A percentile compares a stretch with the other conserved stretches of the same genome.
Evolutionary conservation across 2,888 invertebrate species (phyloP).

Genomic region (Mylabris sibirica): DNA sequence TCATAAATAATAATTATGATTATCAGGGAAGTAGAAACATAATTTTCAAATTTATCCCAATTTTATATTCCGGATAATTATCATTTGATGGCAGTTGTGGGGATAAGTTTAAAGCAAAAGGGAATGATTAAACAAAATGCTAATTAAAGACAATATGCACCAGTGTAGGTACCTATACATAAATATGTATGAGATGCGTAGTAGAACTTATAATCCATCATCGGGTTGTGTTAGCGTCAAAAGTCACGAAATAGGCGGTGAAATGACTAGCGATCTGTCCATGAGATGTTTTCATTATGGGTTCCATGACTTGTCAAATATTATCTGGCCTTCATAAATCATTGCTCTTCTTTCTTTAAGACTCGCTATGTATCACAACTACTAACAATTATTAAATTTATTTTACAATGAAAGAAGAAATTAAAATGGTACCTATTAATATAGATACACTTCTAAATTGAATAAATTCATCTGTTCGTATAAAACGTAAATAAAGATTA

Average conservation of each 20-base stretch:
- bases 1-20: not conserved
- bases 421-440: not conserved
- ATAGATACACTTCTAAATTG: not conserved
- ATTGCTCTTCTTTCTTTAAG: slow-evolving; percentile 43
- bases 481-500: not conserved
- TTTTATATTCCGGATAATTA: not conserved
- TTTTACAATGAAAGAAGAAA: slow-evolving; percentile 27
- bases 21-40: not conserved
- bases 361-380: slow-evolving; percentile 39
- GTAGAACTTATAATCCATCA: slow-evolving; percentile 58
- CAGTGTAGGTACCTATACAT: slow-evolving; percentile 47
- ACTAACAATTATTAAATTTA: slow-evolving; percentile 47
- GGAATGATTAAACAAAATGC: slow-evolving; percentile 60
- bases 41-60: not conserved
- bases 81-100: not conserved
- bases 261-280: slow-evolving; percentile 63
- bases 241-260: slow-evolving; percentile 63
- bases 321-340: slow-evolving; percentile 55
- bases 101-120: slow-evolving; percentile 29
- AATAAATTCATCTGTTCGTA: not conserved
- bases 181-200: slow-evolving; percentile 56
- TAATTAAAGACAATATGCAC: slow-evolving; percentile 59
- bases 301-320: slow-evolving; percentile 62
- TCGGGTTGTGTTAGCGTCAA: slow-evolving; percentile 60
- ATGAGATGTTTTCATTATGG: slow-evolving; percentile 63